Evolutionary conservation across 2,888 invertebrate genomes (phyloP).

Genomic region (Daptonema setosum): DNA sequence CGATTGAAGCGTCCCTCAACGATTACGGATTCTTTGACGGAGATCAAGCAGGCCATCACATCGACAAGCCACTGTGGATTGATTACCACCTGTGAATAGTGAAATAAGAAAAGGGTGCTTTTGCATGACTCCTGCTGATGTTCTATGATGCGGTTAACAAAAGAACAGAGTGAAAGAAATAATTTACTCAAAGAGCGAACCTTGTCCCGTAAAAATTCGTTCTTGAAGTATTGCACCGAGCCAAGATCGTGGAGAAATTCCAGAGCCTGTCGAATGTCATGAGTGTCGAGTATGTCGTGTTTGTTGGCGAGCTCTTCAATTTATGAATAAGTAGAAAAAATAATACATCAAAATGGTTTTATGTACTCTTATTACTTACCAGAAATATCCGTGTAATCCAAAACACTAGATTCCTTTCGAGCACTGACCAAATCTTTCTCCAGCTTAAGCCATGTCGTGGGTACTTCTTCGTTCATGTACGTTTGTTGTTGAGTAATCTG

Average conservation of each 20-base stretch:
- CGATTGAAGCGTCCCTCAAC: slow-evolving; percentile 26
- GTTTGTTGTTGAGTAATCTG: slow-evolving; percentile 10
- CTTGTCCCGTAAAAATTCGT: slow-evolving; percentile 21
- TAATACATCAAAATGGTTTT: too few relatives aligned
- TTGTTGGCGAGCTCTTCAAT: background rate
- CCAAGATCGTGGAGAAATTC: slow-evolving; percentile 29
- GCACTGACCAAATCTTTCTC: slow-evolving; percentile 7
- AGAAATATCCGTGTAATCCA: background rate
- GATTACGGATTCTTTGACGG: slow-evolving; percentile 26
- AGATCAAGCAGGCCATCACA: slow-evolving; percentile 28
- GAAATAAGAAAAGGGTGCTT: too few relatives aligned
- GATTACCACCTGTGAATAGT: too few relatives aligned
- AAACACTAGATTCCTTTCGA: background rate
- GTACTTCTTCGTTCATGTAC: slow-evolving; percentile 13
- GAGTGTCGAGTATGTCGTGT: background rate
- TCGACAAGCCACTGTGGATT: slow-evolving; percentile 30
- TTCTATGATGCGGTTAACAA: too few relatives aligned
- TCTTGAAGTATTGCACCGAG: slow-evolving; percentile 27
- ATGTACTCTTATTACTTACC: too few relatives aligned
- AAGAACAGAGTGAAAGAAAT: too few relatives aligned
- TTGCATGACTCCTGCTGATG: too few relatives aligned
- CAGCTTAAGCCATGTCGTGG: slow-evolving; percentile 11
- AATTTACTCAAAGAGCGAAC: too few relatives aligned
- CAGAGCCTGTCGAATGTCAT: slow-evolving; percentile 13
- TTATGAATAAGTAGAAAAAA: too few relatives aligned